Conservation (phyloP, 2,113 vertebrate genomes). For the Chloebia gouldiae region DNA sequence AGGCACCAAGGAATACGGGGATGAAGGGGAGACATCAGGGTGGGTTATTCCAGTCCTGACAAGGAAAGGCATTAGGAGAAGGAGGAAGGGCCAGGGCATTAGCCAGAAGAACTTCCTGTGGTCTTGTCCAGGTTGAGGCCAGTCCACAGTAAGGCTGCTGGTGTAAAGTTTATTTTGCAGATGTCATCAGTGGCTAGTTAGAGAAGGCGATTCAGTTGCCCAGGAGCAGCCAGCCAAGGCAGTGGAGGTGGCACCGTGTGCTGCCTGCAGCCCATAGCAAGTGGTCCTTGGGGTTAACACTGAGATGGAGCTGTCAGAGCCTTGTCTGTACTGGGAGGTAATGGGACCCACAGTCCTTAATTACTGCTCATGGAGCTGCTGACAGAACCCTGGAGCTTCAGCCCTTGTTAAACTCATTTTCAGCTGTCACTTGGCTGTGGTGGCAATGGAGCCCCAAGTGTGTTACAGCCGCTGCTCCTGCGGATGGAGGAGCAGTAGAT, state of each 20-base stretch:
- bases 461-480: neutral
- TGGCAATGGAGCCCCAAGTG: neutral
- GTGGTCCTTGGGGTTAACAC: neutral
- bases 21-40: neutral
- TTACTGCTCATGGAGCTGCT: conserved; percentile 24
- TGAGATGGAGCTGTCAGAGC: conserved; percentile 33
- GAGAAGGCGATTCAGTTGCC: neutral
- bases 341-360: conserved; percentile 6
- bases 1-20: neutral
- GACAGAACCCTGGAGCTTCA: conserved; percentile 42
- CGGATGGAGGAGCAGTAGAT: neutral
- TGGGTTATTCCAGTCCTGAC: fast-evolving
- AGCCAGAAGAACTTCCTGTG: neutral
- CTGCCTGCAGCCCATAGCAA: neutral
- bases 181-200: neutral
- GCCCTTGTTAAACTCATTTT: conserved; percentile 13
- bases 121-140: neutral
- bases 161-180: neutral
- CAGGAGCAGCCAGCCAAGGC: neutral
- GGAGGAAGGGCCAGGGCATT: neutral
- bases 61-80: neutral
- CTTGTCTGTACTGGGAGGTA: neutral
- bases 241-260: fast-evolving
- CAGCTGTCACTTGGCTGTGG: conserved; percentile 23
- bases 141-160: neutral